Evolutionary conservation across 1,140 invertebrate genomes (phyloP).

Genomic region (Nebria ingens): DNA sequence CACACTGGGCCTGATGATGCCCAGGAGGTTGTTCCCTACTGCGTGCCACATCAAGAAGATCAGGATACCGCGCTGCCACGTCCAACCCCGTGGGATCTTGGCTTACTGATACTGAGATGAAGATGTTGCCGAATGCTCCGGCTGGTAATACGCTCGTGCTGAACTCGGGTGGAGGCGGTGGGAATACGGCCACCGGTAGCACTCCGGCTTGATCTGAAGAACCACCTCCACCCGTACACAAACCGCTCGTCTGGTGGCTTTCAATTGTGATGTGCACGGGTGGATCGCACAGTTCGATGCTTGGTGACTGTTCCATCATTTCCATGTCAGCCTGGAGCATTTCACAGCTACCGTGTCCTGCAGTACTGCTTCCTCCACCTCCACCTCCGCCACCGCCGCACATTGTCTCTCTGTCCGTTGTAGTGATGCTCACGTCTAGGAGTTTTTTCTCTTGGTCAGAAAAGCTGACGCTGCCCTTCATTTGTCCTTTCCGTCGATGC

Average conservation of each 20-base stretch:
- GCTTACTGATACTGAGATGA: conserved; percentile 61
- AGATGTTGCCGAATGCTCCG: conserved; percentile 58
- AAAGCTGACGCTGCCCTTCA: conserved; percentile 65
- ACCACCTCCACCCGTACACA: conserved; percentile 18
- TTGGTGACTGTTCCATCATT: conserved; percentile 29
- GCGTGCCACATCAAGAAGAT: conserved; percentile 60
- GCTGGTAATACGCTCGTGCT: conserved; percentile 47
- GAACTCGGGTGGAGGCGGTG: conserved; percentile 52
- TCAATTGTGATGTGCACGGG: conserved; percentile 71
- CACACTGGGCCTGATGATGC: conserved; percentile 24
- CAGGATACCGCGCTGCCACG: conserved; percentile 56
- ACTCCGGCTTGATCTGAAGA: conserved; percentile 25
- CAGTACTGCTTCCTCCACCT: conserved; percentile 38
- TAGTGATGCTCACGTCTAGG: conserved; percentile 65
- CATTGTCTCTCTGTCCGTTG: conserved; percentile 50
- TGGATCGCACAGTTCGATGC: conserved; percentile 40
- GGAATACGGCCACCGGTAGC: conserved; percentile 39
- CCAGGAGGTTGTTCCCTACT: conserved; percentile 28
- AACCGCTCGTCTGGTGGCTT: conserved; percentile 43
- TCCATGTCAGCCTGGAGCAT: conserved; percentile 36
- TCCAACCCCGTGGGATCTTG: conserved; percentile 46
- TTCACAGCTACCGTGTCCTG: conserved; percentile 42
- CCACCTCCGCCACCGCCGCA: conserved; percentile 28
- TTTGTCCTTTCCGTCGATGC: conserved; percentile 48
- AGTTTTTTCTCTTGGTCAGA: conserved; percentile 77